Evolutionary conservation across 1,140 invertebrate genomes (phyloP), one percentile per base, ranked within the genome.

Genomic region (Battus philenor): DNA sequence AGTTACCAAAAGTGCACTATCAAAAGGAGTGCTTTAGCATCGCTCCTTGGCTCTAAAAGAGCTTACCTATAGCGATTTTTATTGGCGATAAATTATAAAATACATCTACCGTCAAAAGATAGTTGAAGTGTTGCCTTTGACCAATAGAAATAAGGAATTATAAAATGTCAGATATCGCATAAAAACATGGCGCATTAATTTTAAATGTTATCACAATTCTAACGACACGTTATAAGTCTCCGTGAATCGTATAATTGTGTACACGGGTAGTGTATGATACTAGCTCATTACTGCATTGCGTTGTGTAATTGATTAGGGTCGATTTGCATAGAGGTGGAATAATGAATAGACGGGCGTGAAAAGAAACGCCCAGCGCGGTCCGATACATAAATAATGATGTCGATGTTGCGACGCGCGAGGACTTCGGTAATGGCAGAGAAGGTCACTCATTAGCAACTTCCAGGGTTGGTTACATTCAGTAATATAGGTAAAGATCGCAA

Each of bases 251-350:
- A 10, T 36, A 36, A 36, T 36, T 36, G 33, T 22, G 20, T 9
- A 11, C 4, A 20, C 32, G n/a, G 10, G 1, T 16, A 36, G 20
- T 33, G 6, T 33, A 33, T 9, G 16, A 17, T 16, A 9, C 16
- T 33, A 9, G 15, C 16, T 33, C n/a, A 33, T 33, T 33, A 17
- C 33, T n/a, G 33, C 6, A 8, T 15, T 20, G 17, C 33, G 33
- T 36, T 18, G 18, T 20, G 33, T 5, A 20, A 36, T 18, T 36
- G 33, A 36, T 36, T 22, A 33, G 8, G 8, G 5, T 18, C 5
- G 16, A 36, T 36, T 36, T 36, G 17, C n/a, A 36, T 36, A 20
- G 10, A 36, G 33, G 33, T 18, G 33, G 33, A 36, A 20, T 36
- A 36, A 18, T 36, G 15, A 36, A 10, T 12, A 36, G 33, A n/a